Conservation (phyloP, 2,113 vertebrate genomes). For the Turnix velox region DNA sequence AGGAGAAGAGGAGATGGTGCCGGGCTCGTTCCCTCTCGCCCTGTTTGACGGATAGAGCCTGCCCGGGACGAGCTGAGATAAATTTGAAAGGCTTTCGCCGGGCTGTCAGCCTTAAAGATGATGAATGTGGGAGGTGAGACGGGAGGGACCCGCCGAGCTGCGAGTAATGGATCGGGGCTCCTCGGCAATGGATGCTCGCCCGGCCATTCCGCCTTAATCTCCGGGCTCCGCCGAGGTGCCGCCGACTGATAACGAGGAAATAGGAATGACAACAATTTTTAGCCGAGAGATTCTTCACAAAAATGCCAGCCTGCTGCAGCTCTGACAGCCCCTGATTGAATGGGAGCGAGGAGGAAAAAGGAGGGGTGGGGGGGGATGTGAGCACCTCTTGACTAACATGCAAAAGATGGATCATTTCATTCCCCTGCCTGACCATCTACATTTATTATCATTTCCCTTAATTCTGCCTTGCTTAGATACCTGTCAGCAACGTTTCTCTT, state of each 20-base stretch:
- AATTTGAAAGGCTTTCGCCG: constrained; percentile 79
- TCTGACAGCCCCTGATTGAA: constrained; percentile 86
- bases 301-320: constrained; percentile 85
- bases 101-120: constrained; percentile 99
- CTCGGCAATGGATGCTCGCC: constrained; percentile 70
- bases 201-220: constrained; percentile 78
- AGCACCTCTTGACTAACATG: constrained; percentile 82
- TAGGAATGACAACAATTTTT: constrained; percentile 99
- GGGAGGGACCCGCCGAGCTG: constrained; percentile 78
- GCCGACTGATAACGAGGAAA: constrained; percentile 96
- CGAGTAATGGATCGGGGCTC: constrained; percentile 75
- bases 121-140: constrained; percentile 94
- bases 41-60: constrained; percentile 84
- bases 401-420: constrained; percentile 95
- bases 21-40: constrained; percentile 23
- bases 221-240: constrained; percentile 74
- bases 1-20: constrained; percentile 56
- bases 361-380: constrained; percentile 60
- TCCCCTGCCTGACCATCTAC: constrained; percentile 78
- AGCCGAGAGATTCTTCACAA: constrained; percentile 95
- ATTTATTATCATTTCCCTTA: constrained; percentile 78
- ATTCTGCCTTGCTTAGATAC: constrained; percentile 54
- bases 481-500: constrained; percentile 68
- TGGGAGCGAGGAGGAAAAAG: constrained; percentile 72
- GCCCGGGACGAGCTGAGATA: constrained; percentile 80